Evolutionary conservation across 2,888 invertebrate genomes (phyloP).

Genomic region (Neria commutata): DNA sequence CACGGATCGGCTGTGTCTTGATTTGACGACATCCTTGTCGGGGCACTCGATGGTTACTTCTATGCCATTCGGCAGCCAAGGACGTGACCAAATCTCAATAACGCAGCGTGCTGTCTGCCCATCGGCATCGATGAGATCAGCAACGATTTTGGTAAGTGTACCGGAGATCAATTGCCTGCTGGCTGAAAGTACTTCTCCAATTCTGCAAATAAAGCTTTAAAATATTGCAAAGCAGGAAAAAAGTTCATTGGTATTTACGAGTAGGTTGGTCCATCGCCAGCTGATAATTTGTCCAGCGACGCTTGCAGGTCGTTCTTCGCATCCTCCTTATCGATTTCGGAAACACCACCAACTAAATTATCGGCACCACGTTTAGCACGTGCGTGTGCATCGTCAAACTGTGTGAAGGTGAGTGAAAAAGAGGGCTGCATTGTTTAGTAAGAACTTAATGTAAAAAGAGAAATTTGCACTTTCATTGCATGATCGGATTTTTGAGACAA

Average conservation of each 20-base stretch:
- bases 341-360: conserved; percentile 31
- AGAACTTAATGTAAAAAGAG: no score
- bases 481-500: no score
- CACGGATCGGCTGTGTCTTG: conserved; percentile 52
- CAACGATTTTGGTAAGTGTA: conserved; percentile 65
- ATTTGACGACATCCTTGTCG: conserved; percentile 41
- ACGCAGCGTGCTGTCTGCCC: conserved; percentile 41
- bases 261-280: conserved; percentile 52
- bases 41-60: conserved; percentile 61
- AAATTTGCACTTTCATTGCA: no score
- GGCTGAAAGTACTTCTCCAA: conserved; percentile 57
- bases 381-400: conserved; percentile 6
- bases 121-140: conserved; percentile 64
- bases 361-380: conserved; percentile 40
- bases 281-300: conserved; percentile 44
- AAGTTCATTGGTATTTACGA: conserved; percentile 35
- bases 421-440: no score
- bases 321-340: conserved; percentile 33
- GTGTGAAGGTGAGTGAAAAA: not conserved
- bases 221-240: not conserved
- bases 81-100: conserved; percentile 65
- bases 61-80: conserved; percentile 64
- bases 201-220: conserved; percentile 35
- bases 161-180: conserved; percentile 66
- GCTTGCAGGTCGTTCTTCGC: conserved; percentile 41